Evolutionary conservation across 64 coral and sea anemone genomes (phyloP), one percentile per base, ranked within the genome.

Genomic region (Astreopora myriophthalma): DNA sequence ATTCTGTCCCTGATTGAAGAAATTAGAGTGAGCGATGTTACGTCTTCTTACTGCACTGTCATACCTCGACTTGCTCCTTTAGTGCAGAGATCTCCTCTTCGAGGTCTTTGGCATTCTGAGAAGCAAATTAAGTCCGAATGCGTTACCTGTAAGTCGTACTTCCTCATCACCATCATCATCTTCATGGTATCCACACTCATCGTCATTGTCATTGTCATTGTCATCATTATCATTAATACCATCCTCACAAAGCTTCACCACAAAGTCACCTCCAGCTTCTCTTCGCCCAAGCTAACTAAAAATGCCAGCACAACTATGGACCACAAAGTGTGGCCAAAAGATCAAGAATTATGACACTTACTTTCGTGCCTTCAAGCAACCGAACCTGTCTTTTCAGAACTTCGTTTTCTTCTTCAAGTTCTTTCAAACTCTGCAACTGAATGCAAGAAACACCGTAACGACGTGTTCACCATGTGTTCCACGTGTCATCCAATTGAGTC

Each of bases 341-440:
- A 5, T 44, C n/a, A 44, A 44, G 40, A 44, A 3, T 11, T 11
- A 55, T 64, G n/a, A 64, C 2, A 83, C 52, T 83, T 64, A 83
- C 79, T 38, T 35, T 37, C 2, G 52, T 23, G 31, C 23, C 65
- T 65, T 83, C 58, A 14, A 80, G 29, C 29, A 58, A 58, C 61
- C 38, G 31, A 57, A 83, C 6, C 31, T 83, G 79, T 39, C 58
- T 83, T 64, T 33, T 64, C 7, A 83, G 33, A 36, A 83, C 17
- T 24, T 83, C 79, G 29, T 83, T 83, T 64, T 83, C 79, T 3
- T 64, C 55, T 83, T 83, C 79, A 8, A 83, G 79, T 26, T 83
- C 79, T 83, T 83, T 83, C 20, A 39, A 83, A 25, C 19, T 64
- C 79, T 83, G 57, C 36, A 13, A 81, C 16, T n/a, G 33, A 22